Conservation (phyloP, 2,888 invertebrate genomes). For the Adineta ricciae region DNA sequence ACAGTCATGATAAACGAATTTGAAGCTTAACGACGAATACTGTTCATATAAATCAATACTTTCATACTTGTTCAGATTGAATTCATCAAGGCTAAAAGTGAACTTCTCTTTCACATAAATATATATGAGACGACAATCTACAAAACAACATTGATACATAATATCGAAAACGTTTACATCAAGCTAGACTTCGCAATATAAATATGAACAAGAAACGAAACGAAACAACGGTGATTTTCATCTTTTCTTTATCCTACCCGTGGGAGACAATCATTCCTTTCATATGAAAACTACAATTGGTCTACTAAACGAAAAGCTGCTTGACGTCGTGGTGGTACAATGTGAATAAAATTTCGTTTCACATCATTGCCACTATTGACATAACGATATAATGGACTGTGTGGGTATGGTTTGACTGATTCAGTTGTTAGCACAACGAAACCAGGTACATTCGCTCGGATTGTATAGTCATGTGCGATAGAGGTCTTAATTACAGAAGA, state of each 20-base stretch:
- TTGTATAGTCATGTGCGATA: constrained; percentile 22
- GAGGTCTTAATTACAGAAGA: neutral
- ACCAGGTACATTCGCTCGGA: constrained; percentile 29
- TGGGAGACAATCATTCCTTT: neutral
- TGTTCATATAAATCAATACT: neutral
- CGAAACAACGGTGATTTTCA: neutral
- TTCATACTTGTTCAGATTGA: neutral
- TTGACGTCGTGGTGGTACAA: constrained; percentile 30
- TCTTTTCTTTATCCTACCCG: neutral
- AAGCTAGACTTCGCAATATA: neutral
- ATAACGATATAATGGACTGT: constrained; percentile 31
- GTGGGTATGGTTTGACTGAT: constrained; percentile 31
- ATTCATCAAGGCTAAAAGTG: neutral
- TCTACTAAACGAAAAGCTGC: constrained; percentile 24
- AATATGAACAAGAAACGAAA: neutral
- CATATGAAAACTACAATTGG: neutral
- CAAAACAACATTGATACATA: neutral
- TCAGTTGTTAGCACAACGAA: constrained; percentile 30
- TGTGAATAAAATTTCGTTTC: constrained; percentile 31
- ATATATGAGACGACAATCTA: neutral
- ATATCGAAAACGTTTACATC: neutral
- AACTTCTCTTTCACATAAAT: neutral
- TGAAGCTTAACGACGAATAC: neutral
- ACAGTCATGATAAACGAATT: neutral
- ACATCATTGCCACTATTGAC: constrained; percentile 24